These are phyloP conservation scores for Muscicapa adusta DNA, from an alignment of 2,113 vertebrate genomes.

Conservation along the genomic window DNA sequence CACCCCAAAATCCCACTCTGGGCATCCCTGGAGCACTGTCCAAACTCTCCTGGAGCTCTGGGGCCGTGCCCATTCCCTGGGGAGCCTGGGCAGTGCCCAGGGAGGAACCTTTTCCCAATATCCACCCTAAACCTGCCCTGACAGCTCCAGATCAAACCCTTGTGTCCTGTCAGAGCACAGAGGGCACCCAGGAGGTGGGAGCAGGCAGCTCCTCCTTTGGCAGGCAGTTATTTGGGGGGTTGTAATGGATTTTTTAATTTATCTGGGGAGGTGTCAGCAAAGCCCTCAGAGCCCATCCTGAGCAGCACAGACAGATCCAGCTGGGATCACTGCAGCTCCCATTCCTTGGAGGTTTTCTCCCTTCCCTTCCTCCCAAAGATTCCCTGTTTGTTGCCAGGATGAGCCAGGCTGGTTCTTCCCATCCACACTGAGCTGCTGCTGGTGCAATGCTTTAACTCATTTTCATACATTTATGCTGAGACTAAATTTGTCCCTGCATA, in stretches of 20 bases:
- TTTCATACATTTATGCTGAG: background rate
- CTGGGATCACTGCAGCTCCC: background rate
- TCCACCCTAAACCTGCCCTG: background rate
- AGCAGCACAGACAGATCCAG: background rate
- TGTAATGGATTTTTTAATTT: fast-evolving
- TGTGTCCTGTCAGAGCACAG: fast-evolving
- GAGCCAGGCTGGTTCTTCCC: background rate
- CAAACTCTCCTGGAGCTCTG: background rate
- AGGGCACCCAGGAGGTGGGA: background rate
- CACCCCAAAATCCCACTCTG: background rate
- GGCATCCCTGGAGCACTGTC: fast-evolving
- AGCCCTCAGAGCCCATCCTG: background rate
- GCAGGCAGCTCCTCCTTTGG: background rate
- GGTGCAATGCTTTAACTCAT: background rate
- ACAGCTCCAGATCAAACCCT: too few species aligned
- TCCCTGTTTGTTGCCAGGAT: background rate
- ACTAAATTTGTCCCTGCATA: constrained; percentile 8
- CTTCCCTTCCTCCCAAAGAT: background rate
- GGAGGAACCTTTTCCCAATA: background rate
- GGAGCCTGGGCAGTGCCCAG: background rate
- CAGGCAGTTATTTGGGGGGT: background rate
- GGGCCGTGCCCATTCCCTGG: background rate
- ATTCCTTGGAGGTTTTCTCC: background rate
- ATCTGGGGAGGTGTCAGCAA: background rate
- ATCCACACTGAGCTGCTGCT: background rate